Percentiles rank a stretch among this genome's conserved stretches.
Conservation (phyloP, 2,888 invertebrate species). For the Phlogophora meticulosa region DNA sequence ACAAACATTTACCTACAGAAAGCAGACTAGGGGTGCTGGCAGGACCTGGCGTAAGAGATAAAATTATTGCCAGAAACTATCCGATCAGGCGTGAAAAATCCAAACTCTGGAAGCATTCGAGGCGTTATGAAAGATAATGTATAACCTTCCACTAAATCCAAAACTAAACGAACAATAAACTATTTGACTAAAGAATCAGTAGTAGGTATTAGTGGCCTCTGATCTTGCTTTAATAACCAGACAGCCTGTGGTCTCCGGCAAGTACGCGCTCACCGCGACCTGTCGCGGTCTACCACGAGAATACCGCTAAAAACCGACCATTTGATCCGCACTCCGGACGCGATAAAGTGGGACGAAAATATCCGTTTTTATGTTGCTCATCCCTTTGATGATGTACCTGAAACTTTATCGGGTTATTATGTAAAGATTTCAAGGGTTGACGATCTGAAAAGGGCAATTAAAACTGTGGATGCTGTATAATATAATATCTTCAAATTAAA, state of each 20-base stretch:
- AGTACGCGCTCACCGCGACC: slow-evolving; percentile 35
- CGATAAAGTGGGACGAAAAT: slow-evolving; percentile 50
- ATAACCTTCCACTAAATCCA: too few relatives aligned
- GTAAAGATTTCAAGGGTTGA: slow-evolving; percentile 26
- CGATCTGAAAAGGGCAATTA: not conserved
- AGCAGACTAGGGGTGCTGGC: too few relatives aligned
- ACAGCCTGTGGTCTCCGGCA: slow-evolving; percentile 35
- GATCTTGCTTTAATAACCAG: slow-evolving; percentile 36
- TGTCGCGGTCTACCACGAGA: slow-evolving; percentile 33
- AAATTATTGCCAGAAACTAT: not conserved
- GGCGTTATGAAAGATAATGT: too few relatives aligned
- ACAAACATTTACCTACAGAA: not conserved
- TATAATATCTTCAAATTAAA: too few relatives aligned
- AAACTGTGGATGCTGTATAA: too few relatives aligned
- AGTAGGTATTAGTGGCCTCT: slow-evolving; percentile 29
- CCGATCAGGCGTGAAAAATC: not conserved
- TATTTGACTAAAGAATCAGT: slow-evolving; percentile 8
- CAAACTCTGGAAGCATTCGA: too few relatives aligned
- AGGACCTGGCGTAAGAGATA: too few relatives aligned
- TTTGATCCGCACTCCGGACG: slow-evolving; percentile 43
- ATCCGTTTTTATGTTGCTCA: slow-evolving; percentile 36
- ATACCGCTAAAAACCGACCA: slow-evolving; percentile 46
- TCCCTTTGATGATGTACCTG: slow-evolving; percentile 46
- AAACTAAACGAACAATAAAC: too few relatives aligned
- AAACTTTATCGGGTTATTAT: slow-evolving; percentile 41